Percentiles rank a stretch among this genome's conserved stretches.
Evolutionary conservation across 2,113 vertebrate genomes (phyloP).

Genomic region (Myocastor coypus): DNA sequence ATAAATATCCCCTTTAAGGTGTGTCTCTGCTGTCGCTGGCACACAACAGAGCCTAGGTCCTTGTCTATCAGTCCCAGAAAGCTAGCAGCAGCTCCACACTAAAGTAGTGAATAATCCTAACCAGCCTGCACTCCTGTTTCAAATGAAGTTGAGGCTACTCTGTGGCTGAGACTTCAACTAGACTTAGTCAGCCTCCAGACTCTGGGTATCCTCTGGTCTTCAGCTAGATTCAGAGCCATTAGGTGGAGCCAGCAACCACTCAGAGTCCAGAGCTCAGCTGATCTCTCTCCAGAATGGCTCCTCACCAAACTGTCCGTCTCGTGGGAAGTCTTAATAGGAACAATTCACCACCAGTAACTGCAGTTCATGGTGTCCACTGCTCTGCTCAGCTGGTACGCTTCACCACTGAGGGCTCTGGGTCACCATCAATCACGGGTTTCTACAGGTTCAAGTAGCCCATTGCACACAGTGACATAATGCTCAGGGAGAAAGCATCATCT

Average conservation of each 20-base stretch:
- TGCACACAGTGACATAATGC: not conserved
- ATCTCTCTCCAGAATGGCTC: not conserved
- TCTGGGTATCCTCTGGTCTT: too few relatives aligned
- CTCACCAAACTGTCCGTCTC: not conserved
- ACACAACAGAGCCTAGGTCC: too few relatives aligned
- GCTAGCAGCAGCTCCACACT: too few relatives aligned
- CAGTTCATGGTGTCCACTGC: not conserved
- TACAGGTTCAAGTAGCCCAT: not conserved
- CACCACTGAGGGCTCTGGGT: not conserved
- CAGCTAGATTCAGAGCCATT: too few relatives aligned
- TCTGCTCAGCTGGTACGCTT: not conserved
- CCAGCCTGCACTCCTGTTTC: too few relatives aligned
- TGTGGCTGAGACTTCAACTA: too few relatives aligned
- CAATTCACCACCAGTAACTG: not conserved
- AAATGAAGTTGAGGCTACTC: too few relatives aligned
- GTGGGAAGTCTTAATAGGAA: not conserved
- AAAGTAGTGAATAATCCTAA: too few relatives aligned
- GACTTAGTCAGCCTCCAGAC: too few relatives aligned
- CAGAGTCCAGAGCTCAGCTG: not conserved
- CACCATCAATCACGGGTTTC: not conserved
- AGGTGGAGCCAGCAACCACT: not conserved
- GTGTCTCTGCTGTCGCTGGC: too few relatives aligned
- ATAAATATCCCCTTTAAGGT: too few relatives aligned
- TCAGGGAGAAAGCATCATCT: not conserved
- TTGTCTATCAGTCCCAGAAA: too few relatives aligned